Base-by-base conservation (phyloP, 2,797 vertebrate species). In the Petrocephalus sullivani region DNA sequence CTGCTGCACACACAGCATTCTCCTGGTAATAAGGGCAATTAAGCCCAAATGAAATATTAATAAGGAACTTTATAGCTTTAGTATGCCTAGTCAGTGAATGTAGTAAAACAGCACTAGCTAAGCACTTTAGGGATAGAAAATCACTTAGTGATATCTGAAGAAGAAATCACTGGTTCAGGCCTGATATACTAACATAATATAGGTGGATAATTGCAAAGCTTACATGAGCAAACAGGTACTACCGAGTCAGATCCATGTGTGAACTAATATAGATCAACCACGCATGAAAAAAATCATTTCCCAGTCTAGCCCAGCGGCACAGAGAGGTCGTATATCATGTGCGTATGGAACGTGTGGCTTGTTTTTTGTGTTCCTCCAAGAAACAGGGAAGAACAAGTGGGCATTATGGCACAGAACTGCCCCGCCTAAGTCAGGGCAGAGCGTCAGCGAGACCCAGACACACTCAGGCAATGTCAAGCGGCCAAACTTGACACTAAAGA, bases 31-130 rank as follows among this genome's bases (percentile, higher is more conserved):
- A 88, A 90, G 85, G 82, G 85, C 89, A 90, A 90, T 91, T 90
- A 90, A 90, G 88, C 87, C 33, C 4, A 71, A 67, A 87, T 92
- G 89, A 88, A 90, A 92, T 88, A 91, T 91, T 90, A 91, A 90
- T 90, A 82, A 82, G 89, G 64, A 23, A 53, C 49, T 86, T 84
- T 88, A 87, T 84, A 87, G 88, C 90, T 88, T 67, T 87, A 88
- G 56, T 87, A 19, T 75, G 71, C 88, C 85, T 89, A 90, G 78
- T 87, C 88, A 87, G 88, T 87, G 82, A 84, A 51, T 53, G 51
- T 16, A 49, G 81, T 71, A 81, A 64, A 89, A 86, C 87, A 90
- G 71, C 41, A 57, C 78, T 14, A 2, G 86, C 85, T 87, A 64
- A 51, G n/a, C 86, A 60, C 16, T 89, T 16, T 37, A 0, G 1